Base-by-base conservation (phyloP, 1,140 invertebrate genomes). In the Macrotrachela quadricornifera region DNA sequence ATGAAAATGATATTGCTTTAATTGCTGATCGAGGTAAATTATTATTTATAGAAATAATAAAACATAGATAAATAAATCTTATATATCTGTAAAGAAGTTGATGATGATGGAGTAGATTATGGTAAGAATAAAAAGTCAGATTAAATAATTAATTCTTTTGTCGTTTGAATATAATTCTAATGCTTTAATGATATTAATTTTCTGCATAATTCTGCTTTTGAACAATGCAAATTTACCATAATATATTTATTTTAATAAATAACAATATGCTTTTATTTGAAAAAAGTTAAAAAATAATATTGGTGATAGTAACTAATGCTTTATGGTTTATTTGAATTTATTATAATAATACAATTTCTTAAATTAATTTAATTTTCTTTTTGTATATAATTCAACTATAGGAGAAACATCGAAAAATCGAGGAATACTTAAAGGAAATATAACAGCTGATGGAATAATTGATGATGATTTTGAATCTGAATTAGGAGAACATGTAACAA, bases 391-490 rank as follows among this genome's bases (percentile, higher is more conserved):
- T 30, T 4, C 8, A 2, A 30, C 64, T 65, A 49, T 57, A 65
- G 36, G 59, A 58, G 58, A 75, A 76, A 61, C 62, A 73, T 54
- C 73, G 71, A 56, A 66, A 67, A 55, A 62, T 52, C 57, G 77
- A 78, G 58, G 63, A 39, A 63, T 65, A 56, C 59, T 78, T 78
- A 63, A 65, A 80, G 59, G 79, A 79, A 62, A 80, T 56, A 81
- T 82, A 18, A 79, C 81, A 44, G 82, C 81, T 44, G 82, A 85
- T 70, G 82, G 82, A 18, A 79, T 82, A 9, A 83, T 85, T 54
- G 85, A 88, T 67, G 85, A 91, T 63, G 86, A 90, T 65, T 91
- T 86, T 73, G 85, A 88, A 68, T 80, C 83, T 64, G 83, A 83
- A 64, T 72, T 87, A n/a, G 81, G 78, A 51, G 73, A 76, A 57